Base-by-base conservation (phyloP, 2,888 invertebrate genomes). In the Monochamus alternatus region DNA sequence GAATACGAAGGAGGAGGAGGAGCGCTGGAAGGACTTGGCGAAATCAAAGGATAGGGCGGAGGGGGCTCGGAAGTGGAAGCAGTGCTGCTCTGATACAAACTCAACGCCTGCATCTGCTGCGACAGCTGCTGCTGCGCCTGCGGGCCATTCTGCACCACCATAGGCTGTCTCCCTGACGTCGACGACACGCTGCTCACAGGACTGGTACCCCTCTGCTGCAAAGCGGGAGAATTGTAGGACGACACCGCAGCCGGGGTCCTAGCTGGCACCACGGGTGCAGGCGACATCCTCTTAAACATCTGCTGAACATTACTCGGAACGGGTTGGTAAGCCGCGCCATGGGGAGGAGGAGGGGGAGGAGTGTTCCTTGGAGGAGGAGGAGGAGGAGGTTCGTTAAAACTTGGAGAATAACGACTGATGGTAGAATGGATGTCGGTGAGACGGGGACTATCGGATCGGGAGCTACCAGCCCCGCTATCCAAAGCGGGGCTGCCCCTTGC, bases 51-150 rank as follows among this genome's bases (percentile, higher is more conserved):
- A 81, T 90, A 91, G 14, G 91, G 91, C 7, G 91, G 90, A n/a
- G 90, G 95, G 14, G 93, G 93, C 84, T 93, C 93, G 38, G 92
- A 91, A 62, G 91, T 91, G 51, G 91, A 90, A 38, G 91, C 90
- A 5, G 90, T 91, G 62, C 91, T 91, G 77, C 91, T 91, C 84
- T 93, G 94, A 87, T 95, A 95, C 81, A 96, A 91, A 86, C 92
- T 94, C 78, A 97, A 90, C 32, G 95, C 96, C 89, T 97, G 97
- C 89, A 97, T 95, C 88, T 97, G 96, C 88, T 97, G 97, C 72
- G 94, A 91, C 70, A 97, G 90, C 88, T 97, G 96, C 85, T 97
- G 96, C 87, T 96, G 96, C 68, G 93, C 95, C 86, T 83, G 83
- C 4, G 83, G 83, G 8, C 83, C 82, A 58, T 84, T 83, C 78